Evolutionary conservation across 2,888 invertebrate genomes (phyloP).

Genomic region (Pterostichus niger): DNA sequence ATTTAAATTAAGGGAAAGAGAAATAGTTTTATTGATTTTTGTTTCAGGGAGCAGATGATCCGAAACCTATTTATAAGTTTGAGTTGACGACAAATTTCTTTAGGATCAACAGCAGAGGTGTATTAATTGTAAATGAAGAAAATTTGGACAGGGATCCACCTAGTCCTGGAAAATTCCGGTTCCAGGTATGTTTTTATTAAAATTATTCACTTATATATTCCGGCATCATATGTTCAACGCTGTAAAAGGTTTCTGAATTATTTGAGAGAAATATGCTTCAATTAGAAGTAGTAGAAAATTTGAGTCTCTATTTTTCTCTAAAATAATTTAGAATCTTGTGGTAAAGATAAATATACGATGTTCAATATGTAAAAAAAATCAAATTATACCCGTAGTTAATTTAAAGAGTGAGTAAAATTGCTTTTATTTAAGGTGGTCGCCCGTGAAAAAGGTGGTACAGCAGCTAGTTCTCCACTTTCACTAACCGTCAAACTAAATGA

Average conservation of each 20-base stretch:
- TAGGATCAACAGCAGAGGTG: constrained; percentile 85
- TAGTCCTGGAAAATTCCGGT: constrained; percentile 89
- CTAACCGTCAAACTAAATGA: constrained; percentile 88
- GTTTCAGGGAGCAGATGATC: constrained; percentile 88
- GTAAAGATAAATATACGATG: too few relatives aligned
- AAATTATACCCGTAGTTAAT: not conserved
- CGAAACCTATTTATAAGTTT: constrained; percentile 88
- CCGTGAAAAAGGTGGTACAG: constrained; percentile 87
- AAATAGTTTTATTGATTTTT: constrained; percentile 51
- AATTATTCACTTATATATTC: not conserved
- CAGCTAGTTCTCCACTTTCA: constrained; percentile 90
- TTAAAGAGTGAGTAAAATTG: constrained; percentile 2
- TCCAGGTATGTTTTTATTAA: constrained; percentile 81
- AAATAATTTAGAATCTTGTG: too few relatives aligned
- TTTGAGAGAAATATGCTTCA: too few relatives aligned
- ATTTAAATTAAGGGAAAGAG: not conserved
- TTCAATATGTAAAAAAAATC: not conserved
- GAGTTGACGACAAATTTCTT: constrained; percentile 93
- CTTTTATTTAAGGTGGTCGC: constrained; percentile 84
- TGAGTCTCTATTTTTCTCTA: too few relatives aligned
- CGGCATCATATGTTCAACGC: too few relatives aligned
- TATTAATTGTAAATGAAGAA: constrained; percentile 89
- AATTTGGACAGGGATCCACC: constrained; percentile 93
- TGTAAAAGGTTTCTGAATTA: too few relatives aligned
- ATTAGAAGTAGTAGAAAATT: too few relatives aligned